Evolutionary conservation across 2,888 invertebrate genomes (phyloP), one percentile per base, ranked within the genome.

Genomic region (Coelogynopora nodosa): DNA sequence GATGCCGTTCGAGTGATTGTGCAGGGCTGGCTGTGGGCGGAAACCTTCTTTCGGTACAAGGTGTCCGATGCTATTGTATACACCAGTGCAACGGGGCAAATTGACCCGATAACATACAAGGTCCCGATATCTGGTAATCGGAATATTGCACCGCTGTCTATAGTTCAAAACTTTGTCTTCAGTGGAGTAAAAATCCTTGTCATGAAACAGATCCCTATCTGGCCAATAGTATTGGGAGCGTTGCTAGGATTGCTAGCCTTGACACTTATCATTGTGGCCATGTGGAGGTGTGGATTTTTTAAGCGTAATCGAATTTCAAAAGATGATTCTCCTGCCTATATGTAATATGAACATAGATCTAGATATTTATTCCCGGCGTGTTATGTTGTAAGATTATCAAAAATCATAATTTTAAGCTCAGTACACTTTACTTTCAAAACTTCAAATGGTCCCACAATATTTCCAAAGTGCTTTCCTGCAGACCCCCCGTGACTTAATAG

Each of bases 181-280:
- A 27, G 30, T 26, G 74, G 74, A 18, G 30, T 85, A 1, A 30
- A 67, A 85, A 30, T n/a, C 29, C 49, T 74, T 26, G 67, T 85
- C 67, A 85, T 85, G 23, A 67, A 67, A 23, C 49, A 23, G 2
- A 67, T 85, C 29, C 85, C 85, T 0, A 85, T 85, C 10, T 85
- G 85, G 85, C 85, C 85, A 74, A 85, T 85, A 0, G 74, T 85
- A 1, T 84, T 85, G 30, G 85, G 85, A 84, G 74, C 30, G 0
- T 10, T 85, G n/a, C 30, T 85, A n/a, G 85, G 85, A 0, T 74
- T 85, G 26, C 49, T 85, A 26, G n/a, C 67, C 23, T 28, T 85
- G 0, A 29, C 80, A 2, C 1, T 85, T 2, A 85, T 85, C 30
- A 82, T 85, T 67, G n/a, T 85, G 26, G 29, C 67, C 29, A 49